phyloP scores from a whole-genome alignment of 2,113 vertebrate species.

The Candoia aspera region DNA sequence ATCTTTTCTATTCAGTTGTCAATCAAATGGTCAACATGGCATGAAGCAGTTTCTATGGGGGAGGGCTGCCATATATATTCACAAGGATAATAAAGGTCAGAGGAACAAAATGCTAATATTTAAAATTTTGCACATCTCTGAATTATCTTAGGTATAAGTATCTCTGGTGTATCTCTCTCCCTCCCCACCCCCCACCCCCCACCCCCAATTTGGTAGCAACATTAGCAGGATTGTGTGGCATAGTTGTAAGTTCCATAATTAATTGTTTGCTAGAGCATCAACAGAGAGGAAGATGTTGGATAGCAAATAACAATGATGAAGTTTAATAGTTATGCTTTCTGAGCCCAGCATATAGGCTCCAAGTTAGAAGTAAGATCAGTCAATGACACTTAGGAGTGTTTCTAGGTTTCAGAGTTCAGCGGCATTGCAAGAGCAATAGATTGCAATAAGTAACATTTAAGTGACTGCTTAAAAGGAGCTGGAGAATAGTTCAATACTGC shows the following conservation, averaged over 20 bases:
- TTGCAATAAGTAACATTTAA: background rate
- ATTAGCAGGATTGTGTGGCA: background rate
- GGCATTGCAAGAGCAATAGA: background rate
- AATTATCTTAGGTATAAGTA: background rate
- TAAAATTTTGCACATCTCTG: background rate
- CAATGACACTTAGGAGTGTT: background rate
- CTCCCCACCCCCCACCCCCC: background rate
- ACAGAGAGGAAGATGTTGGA: background rate
- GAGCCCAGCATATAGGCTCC: background rate
- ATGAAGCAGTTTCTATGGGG: background rate
- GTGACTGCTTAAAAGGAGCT: background rate
- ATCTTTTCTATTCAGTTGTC: background rate
- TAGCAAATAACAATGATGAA: background rate
- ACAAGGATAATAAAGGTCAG: background rate
- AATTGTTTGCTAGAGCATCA: background rate
- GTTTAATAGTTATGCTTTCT: background rate
- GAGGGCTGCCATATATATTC: background rate
- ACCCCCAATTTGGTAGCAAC: background rate
- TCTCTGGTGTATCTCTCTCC: background rate
- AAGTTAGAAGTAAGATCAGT: background rate
- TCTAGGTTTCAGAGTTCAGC: background rate
- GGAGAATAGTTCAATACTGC: background rate
- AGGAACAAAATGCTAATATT: background rate
- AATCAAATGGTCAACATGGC: background rate
- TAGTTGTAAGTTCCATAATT: background rate